phyloP scores from a whole-genome alignment of 2,888 invertebrate genomes.

The Piscicola geometra region DNA sequence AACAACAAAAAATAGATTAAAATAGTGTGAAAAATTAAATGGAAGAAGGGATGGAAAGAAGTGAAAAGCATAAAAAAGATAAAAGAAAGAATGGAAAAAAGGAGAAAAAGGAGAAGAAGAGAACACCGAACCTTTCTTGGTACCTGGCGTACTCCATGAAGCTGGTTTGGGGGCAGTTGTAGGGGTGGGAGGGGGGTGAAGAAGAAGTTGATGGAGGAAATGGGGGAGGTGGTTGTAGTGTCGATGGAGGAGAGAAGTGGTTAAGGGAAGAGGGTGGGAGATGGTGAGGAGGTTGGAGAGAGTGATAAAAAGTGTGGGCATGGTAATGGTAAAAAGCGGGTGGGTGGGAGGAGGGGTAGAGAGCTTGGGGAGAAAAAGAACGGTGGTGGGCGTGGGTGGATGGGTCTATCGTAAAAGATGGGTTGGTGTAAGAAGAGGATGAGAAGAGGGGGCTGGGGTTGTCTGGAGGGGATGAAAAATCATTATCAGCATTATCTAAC shows the following conservation, averaged over 20 bases:
- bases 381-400: slow-evolving; percentile 24
- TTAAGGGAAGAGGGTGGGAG: background rate
- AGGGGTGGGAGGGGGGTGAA: background rate
- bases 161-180: background rate
- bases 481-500: too few species aligned
- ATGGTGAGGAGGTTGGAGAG: slow-evolving; percentile 14
- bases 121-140: background rate
- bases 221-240: background rate
- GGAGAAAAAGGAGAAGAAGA: background rate
- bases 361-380: background rate
- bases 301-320: slow-evolving; percentile 20
- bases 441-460: too few species aligned
- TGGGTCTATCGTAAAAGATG: too few species aligned
- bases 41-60: background rate
- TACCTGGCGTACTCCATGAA: background rate
- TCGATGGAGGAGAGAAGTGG: background rate
- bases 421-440: too few species aligned
- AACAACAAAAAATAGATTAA: background rate
- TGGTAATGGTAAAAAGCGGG: slow-evolving; percentile 26
- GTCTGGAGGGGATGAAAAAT: too few species aligned
- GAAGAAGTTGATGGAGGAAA: background rate
- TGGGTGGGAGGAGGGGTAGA: background rate
- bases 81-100: background rate
- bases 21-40: background rate
- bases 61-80: background rate